phyloP scores from a whole-genome alignment of 2,888 invertebrate genomes.

The Drosophila monieri region DNA sequence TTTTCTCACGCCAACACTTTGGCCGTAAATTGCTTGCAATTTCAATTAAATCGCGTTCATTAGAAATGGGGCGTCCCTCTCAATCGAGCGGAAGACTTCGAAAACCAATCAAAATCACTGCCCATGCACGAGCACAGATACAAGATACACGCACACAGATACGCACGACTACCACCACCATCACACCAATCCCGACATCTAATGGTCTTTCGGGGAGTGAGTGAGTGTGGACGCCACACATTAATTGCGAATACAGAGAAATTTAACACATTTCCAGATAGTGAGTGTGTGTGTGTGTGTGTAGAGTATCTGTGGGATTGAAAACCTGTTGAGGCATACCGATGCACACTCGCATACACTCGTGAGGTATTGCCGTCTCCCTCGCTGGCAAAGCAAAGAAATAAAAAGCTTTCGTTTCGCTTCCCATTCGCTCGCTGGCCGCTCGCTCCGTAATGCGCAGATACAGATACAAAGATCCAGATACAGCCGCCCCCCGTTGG shows the following conservation, averaged over 20 bases:
- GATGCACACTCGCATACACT: conserved; percentile 17
- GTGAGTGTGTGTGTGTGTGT: conserved; percentile 9
- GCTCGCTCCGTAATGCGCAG: conserved; percentile 75
- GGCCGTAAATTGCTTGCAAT: conserved; percentile 17
- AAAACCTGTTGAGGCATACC: conserved; percentile 74
- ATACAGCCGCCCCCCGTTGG: conserved; percentile 57
- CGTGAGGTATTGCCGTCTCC: conserved; percentile 12
- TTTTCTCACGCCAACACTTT: conserved; percentile 27
- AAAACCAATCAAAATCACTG: conserved; percentile 82
- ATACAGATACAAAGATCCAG: conserved; percentile 56
- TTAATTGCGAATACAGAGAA: conserved; percentile 72
- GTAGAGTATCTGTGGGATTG: conserved; percentile 57
- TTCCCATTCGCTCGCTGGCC: conserved; percentile 65
- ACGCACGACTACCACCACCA: conserved; percentile 16
- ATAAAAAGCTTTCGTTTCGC: conserved; percentile 59
- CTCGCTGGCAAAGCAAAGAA: conserved; percentile 26
- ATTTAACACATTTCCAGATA: conserved; percentile 60
- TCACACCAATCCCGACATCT: conserved; percentile 35
- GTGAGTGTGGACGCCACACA: conserved; percentile 42
- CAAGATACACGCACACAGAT: conserved; percentile 19
- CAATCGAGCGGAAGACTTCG: conserved; percentile 57
- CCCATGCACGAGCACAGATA: conserved; percentile 59
- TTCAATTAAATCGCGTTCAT: conserved; percentile 17
- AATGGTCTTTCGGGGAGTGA: conserved; percentile 50
- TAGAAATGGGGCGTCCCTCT: conserved; percentile 45